Percentiles rank a stretch among this genome's conserved stretches.
phyloP scores from a whole-genome alignment of 2,113 vertebrate genomes.

The Rana temporaria region DNA sequence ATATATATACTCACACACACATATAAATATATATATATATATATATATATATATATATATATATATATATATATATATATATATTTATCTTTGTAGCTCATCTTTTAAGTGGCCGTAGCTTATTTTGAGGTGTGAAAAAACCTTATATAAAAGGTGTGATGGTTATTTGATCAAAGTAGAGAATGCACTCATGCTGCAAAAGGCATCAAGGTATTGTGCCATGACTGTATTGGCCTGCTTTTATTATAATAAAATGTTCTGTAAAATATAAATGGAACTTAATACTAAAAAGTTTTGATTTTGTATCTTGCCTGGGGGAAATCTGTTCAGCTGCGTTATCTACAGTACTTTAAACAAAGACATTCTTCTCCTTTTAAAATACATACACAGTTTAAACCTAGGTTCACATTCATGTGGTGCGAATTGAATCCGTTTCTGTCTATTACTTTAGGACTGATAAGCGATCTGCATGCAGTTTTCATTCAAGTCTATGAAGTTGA shows the following conservation, averaged over 20 bases:
- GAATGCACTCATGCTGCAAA: conserved; percentile 30
- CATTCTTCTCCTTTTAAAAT: no score
- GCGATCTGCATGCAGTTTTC: no score
- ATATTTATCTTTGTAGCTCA: no score
- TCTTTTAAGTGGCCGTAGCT: not conserved
- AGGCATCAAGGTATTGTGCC: conserved; percentile 20
- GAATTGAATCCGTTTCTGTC: no score
- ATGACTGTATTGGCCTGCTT: not conserved
- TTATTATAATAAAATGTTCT: not conserved
- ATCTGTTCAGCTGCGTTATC: not conserved
- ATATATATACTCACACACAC: no score
- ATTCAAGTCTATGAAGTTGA: no score
- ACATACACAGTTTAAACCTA: no score
- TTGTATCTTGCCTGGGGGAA: not conserved
- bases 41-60: no score
- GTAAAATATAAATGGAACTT: conserved; percentile 11
- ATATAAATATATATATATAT: no score
- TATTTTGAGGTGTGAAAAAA: conserved; percentile 8
- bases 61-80: no score
- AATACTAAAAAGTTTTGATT: conserved; percentile 13
- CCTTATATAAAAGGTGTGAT: conserved; percentile 34
- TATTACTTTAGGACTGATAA: no score
- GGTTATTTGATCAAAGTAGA: conserved; percentile 23
- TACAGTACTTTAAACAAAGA: not conserved
- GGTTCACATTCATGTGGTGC: no score